Base-by-base conservation (phyloP, 1,140 invertebrate genomes). In the Pseudomyrmex sp. region DNA sequence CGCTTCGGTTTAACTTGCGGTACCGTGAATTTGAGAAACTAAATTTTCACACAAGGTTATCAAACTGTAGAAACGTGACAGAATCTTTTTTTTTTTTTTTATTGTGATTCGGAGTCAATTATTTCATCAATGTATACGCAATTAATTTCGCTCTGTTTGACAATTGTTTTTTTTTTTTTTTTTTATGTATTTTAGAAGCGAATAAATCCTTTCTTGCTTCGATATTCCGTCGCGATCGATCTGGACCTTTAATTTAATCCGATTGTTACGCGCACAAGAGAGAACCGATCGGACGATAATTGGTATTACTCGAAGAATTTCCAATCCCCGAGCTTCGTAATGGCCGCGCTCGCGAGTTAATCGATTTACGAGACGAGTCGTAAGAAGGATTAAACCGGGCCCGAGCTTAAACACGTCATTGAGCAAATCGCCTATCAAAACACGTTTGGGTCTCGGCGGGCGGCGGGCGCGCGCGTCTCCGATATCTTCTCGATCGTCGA, bases 261-360 rank as follows among this genome's bases (percentile, higher is more conserved):
- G 76, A 80, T 80, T 80, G 76, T 80, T 59, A 72, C 54, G 65
- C 76, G 54, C 54, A 65, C 54, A 26, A 20, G 18, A 46, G 9
- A 69, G 18, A 56, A 4, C 52, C 54, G 65, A 79, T 79, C 76
- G 20, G 15, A 70, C 76, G 65, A 70, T 79, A 79, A 70, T 79
- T 79, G 76, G 66, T 80, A 72, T 80, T 80, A 80, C 66, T 35
- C 15, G 76, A 80, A 80, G 76, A 80, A 80, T 80, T 35, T 80
- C 66, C 76, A 80, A 80, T 80, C 54, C 35, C 66, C 44, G 54
- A 80, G 66, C 59, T 70, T 80, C 66, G 65, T 70, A 79, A 79
- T 79, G 44, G 35, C 5, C 5, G 76, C 48, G 62, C 12, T 80
- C 44, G 54, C 76, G 54, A 70, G 54, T 80, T 80, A 80, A 80